A percentile compares a stretch with the other conserved stretches of the same genome.
Conservation (phyloP, 2,888 invertebrate species). For the Philereme vetulata region DNA sequence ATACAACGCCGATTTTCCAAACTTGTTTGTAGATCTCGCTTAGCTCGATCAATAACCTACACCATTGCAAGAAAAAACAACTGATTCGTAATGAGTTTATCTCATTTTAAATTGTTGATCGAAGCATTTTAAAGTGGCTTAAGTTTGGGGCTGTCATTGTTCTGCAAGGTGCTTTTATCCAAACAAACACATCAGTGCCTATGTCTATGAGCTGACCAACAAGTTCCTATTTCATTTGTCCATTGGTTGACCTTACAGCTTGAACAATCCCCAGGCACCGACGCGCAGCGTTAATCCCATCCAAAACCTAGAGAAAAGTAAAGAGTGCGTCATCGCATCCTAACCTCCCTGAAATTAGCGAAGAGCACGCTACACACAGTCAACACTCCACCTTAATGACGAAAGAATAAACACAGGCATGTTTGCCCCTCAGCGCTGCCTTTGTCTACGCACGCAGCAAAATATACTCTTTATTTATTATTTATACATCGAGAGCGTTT, state of each 20-base stretch:
- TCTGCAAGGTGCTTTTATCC: too few species aligned
- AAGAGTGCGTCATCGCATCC: constrained; percentile 48
- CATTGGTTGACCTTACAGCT: constrained; percentile 1
- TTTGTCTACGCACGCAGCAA: constrained; percentile 77
- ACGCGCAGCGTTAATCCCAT: constrained; percentile 42
- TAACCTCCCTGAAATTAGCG: constrained; percentile 74
- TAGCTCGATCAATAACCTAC: too few species aligned
- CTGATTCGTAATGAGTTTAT: too few species aligned
- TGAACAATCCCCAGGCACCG: constrained; percentile 7
- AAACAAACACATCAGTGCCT: too few species aligned
- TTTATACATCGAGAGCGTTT: constrained; percentile 79
- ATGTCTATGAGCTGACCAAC: too few species aligned
- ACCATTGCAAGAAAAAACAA: too few species aligned
- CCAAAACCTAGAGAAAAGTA: constrained; percentile 48
- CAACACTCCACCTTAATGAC: constrained; percentile 79
- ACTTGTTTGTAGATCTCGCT: too few species aligned
- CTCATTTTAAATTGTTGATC: too few species aligned
- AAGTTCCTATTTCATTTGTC: too few species aligned
- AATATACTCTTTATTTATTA: constrained; percentile 79
- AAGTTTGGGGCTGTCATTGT: too few species aligned
- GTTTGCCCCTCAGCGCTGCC: constrained; percentile 67
- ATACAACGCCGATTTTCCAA: too few species aligned
- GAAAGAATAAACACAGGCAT: constrained; percentile 74
- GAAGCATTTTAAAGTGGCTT: too few species aligned
- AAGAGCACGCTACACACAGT: constrained; percentile 57